phyloP scores from a whole-genome alignment of 2,797 vertebrate species.

The Acrossocheilus wenchowensis region DNA sequence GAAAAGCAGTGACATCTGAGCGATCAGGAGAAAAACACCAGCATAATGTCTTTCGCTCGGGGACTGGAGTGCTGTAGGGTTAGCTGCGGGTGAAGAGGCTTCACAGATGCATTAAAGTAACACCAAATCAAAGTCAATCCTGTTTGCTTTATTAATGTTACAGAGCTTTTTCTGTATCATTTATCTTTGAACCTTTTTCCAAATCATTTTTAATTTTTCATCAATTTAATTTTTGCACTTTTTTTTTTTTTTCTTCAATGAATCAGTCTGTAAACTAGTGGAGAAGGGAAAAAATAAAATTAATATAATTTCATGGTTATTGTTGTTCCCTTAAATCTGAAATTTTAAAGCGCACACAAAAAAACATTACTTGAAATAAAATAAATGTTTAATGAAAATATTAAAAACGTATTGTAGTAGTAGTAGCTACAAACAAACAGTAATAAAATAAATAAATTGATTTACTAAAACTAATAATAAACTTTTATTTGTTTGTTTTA shows the following conservation, averaged over 20 bases:
- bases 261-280: background rate
- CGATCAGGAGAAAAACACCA: background rate
- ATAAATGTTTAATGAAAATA: background rate
- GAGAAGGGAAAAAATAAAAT: background rate
- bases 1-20: slow-evolving; percentile 40
- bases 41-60: background rate
- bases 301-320: background rate
- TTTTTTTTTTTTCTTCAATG: background rate
- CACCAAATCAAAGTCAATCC: background rate
- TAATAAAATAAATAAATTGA: no score
- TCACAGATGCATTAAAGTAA: slow-evolving; percentile 37
- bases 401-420: background rate
- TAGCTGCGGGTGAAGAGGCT: background rate
- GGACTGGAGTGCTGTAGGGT: slow-evolving; percentile 6
- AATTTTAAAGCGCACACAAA: background rate
- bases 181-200: background rate
- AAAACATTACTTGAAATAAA: no score
- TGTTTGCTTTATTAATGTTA: background rate
- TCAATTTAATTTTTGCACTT: no score
- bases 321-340: background rate
- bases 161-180: background rate
- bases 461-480: no score
- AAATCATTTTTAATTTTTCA: background rate
- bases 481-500: no score
- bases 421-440: no score